phyloP scores from a whole-genome alignment of 2,797 vertebrate species.

The Holocentrus rufus region DNA sequence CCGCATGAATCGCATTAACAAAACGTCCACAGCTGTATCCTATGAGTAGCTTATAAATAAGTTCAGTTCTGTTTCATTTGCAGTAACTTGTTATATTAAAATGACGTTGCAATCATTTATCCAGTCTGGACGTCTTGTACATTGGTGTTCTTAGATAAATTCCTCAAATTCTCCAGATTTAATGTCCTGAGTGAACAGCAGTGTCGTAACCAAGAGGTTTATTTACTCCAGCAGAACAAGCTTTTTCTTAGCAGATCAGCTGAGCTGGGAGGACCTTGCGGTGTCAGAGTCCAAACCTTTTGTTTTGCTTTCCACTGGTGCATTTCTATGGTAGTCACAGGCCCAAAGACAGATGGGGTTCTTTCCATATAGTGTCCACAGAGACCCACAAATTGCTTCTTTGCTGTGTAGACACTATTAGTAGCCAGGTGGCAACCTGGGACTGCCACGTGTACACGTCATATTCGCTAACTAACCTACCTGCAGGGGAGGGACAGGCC shows the following conservation, averaged over 20 bases:
- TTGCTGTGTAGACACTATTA: constrained; percentile 16
- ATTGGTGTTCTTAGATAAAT: constrained; percentile 31
- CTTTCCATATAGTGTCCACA: constrained; percentile 55
- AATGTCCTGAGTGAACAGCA: constrained; percentile 37
- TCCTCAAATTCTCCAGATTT: constrained; percentile 57
- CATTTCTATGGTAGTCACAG: constrained; percentile 14
- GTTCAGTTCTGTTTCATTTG: not conserved
- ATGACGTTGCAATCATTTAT: no score
- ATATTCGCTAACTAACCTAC: constrained; percentile 25
- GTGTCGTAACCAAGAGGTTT: constrained; percentile 63
- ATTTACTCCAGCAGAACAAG: constrained; percentile 65
- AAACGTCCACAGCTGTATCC: not conserved
- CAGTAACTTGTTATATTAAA: not conserved
- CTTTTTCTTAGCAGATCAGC: constrained; percentile 52
- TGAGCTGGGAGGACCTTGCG: constrained; percentile 44
- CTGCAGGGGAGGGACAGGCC: constrained; percentile 30
- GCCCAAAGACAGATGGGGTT: constrained; percentile 43
- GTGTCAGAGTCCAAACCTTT: constrained; percentile 33
- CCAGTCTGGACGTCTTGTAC: not conserved
- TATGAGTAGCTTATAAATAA: not conserved
- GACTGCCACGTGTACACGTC: constrained; percentile 40
- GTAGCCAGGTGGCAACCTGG: constrained; percentile 55
- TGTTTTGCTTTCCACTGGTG: constrained; percentile 44
- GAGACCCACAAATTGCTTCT: constrained; percentile 50
- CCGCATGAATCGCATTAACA: not conserved